Base-by-base conservation (phyloP, 1,140 invertebrate genomes). In the Drosophila parvula region DNA sequence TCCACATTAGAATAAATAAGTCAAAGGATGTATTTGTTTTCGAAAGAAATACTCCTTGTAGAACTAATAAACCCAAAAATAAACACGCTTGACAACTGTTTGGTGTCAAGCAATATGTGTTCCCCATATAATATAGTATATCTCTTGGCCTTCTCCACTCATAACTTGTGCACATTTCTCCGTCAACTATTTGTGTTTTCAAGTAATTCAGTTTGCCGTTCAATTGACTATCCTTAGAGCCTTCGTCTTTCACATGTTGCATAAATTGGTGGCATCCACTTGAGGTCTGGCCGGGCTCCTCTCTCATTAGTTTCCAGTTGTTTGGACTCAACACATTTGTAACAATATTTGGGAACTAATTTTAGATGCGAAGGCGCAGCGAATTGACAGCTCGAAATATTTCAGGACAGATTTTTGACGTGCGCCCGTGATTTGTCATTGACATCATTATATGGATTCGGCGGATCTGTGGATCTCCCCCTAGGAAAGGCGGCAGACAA, bases 301-400 rank as follows among this genome's bases (percentile, higher is more conserved):
- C 28, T 53, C 71, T 60, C 55, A 50, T 50, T 69, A 69, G 59
- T 73, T 47, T 73, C 64, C 84, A 89, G 84, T 91, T 91, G 90
- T 88, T 90, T 91, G 64, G 82, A 91, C 79, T 91, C 86, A 90
- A 81, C 83, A 91, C 90, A 91, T 90, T 91, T 91, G 90, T 91
- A 91, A 91, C 86, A 91, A 91, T 91, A 91, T 91, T 91, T 91
- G 68, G 71, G 74, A 91, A 91, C 90, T 91, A 91, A 91, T 91
- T 91, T 91, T 91, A 91, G 90, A 85, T 73, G 38, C 47, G 8
- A 27, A 22, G 40, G 47, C 64, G n/a, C 57, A 60, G 62, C 84
- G 58, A 83, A 89, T 79, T 90, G 90, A 91, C 90, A 91, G 81
- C 65, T n/a, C 76, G 78, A 76, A 90, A 91, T 89, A 91, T 91